Base-by-base conservation (phyloP, 2,888 invertebrate genomes). In the Lepidochrysops patricia region DNA sequence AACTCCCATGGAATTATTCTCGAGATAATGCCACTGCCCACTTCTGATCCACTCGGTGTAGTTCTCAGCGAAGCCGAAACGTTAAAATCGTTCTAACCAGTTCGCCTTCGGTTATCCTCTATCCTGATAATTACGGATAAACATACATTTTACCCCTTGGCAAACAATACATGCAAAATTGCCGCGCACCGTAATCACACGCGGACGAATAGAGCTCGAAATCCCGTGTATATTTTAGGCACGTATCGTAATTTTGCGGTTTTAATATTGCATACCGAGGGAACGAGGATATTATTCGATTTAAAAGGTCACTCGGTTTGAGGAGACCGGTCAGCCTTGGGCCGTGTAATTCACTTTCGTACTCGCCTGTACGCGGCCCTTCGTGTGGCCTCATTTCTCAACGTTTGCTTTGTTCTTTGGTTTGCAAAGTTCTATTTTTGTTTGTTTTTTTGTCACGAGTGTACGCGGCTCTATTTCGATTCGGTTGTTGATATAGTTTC, bases 311-410 rank as follows among this genome's bases (percentile, higher is more conserved):
- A 84, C 80, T 80, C 76, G 81, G 80, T 81, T 81, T 82, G 84
- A 87, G 84, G 82, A 82, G 82, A 88, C 88, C 80, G 82, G 88
- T 84, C 88, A 86, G 79, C 88, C 88, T 89, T 89, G 88, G 74
- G 75, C 72, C 67, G 74, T 74, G 79, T 83, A 82, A 79, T 84
- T 84, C 85, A 84, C 87, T 87, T 88, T 88, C 86, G 81, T 79
- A 81, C 79, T 76, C 69, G 69, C 74, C 71, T 72, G 71, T 69
- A 76, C 74, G 68, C 68, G 81, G 86, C 87, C 88, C 88, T 87
- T 85, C 75, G 72, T 74, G 73, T 77, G 86, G 76, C 87, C 87
- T 82, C 86, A 84, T 84, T 88, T 84, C 82, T 75, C 76, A 78
- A 81, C 72, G 74, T 77, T 77, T 75, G 77, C 79, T 82, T 82